Evolutionary conservation across 2,113 vertebrate species (phyloP), one percentile per base, ranked within the genome.

Genomic region (Butastur rufipennis): DNA sequence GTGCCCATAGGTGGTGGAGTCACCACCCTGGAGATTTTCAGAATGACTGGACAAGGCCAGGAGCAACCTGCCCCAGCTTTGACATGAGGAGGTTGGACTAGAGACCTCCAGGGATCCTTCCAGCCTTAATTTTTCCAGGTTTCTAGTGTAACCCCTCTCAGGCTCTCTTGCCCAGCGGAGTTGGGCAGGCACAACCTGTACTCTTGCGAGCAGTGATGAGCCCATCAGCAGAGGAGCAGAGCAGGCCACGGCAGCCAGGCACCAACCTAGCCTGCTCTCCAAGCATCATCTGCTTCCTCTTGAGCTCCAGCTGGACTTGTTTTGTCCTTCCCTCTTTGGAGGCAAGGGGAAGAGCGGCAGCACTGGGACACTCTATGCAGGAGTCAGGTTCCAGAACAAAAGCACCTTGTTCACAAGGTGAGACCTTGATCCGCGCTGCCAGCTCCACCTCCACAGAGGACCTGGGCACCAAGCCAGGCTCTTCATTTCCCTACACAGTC

Each of bases 241-340:
- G 26, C 2, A 2, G 58, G 27, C 26, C 42, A 38, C 11, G 34
- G 29, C 55, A 90, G 26, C 13, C 56, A 62, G 67, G 42, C 26
- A 84, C 32, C 34, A 55, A 36, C 48, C 32, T 73, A 66, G 16
- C 27, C 56, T 23, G 20, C 31, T 58, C 67, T 26, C 43, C 19
- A 29, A 45, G 9, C 11, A 58, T 83, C 38, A 63, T 78, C 40
- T 45, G 43, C 72, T 73, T 48, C 18, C 20, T 7, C 27, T 25
- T 1, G 0, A 55, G 58, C 22, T 25, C 8, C 66, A 68, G 9
- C 9, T n/a, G n/a, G 22, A 42, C 63, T 77, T 1, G 0, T 45
- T 53, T 36, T 63, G 22, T 52, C 72, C 68, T 87, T 67, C 27
- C 27, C 22, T 13, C 2, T 18, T 31, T 34, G 27, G 26, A 61